Conservation (phyloP, 2,888 invertebrate genomes). For the Marronus borbonicus region DNA sequence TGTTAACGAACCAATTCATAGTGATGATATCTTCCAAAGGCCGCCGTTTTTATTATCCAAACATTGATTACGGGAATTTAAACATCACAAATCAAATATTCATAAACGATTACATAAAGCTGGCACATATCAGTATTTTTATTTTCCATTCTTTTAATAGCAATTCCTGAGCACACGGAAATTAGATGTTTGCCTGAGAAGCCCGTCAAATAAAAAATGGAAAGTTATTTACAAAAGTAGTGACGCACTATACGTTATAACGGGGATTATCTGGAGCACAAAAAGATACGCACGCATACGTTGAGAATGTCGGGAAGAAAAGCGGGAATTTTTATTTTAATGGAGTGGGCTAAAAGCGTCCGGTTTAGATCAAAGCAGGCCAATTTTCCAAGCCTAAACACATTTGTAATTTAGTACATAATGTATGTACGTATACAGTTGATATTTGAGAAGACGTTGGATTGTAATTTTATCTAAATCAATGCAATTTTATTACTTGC, state of each 20-base stretch:
- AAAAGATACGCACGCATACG: background rate
- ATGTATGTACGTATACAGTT: background rate
- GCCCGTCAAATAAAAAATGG: background rate
- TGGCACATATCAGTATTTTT: background rate
- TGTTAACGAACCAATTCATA: too few species aligned
- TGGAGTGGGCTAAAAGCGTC: background rate
- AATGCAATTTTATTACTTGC: too few species aligned
- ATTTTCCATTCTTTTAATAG: background rate
- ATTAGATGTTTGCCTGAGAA: slow-evolving; percentile 5
- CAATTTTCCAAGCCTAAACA: background rate
- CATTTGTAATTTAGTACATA: slow-evolving; percentile 3
- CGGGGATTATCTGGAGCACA: background rate
- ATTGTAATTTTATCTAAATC: too few species aligned
- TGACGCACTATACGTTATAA: background rate
- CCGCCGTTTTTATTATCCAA: background rate
- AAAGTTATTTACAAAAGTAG: slow-evolving; percentile 31
- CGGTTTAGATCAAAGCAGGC: slow-evolving; percentile 26
- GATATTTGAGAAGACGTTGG: background rate
- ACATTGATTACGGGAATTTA: slow-evolving; percentile 6
- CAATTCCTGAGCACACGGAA: background rate
- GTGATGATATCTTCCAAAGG: background rate
- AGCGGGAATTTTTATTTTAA: slow-evolving; percentile 4
- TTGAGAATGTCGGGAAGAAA: background rate
- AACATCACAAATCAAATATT: background rate
- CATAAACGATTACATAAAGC: background rate